These are phyloP conservation scores for Metellina segmentata DNA, from an alignment of 2,888 invertebrate species.

Conservation along the genomic window DNA sequence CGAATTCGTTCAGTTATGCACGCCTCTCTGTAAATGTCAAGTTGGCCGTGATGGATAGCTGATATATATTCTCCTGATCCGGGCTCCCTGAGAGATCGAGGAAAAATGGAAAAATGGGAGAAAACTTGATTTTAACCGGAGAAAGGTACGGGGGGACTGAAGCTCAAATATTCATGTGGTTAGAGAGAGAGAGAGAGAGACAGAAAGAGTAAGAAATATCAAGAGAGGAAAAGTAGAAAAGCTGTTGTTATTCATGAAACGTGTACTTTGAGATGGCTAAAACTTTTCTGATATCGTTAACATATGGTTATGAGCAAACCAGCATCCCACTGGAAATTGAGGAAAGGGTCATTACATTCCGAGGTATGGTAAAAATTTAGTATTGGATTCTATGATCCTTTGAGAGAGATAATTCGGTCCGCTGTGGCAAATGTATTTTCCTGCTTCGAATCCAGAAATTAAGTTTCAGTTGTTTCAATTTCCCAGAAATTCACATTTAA, in stretches of 20 bases:
- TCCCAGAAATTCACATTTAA: too few relatives aligned
- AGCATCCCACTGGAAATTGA: neutral
- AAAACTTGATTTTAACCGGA: slow-evolving; percentile 61
- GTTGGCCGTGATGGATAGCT: slow-evolving; percentile 53
- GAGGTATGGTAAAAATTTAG: neutral
- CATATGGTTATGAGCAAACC: neutral
- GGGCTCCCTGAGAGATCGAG: slow-evolving; percentile 16
- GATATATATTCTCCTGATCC: slow-evolving; percentile 66
- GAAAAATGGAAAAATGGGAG: slow-evolving; percentile 53
- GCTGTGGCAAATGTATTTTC: too few relatives aligned
- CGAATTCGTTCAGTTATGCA: slow-evolving; percentile 57
- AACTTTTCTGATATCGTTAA: neutral
- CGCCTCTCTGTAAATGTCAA: slow-evolving; percentile 58
- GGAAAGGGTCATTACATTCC: neutral
- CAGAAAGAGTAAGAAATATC: neutral
- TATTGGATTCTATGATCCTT: too few relatives aligned
- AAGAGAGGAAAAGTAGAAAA: neutral
- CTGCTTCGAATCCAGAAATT: too few relatives aligned
- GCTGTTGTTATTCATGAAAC: slow-evolving; percentile 1
- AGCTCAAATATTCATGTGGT: slow-evolving; percentile 62
- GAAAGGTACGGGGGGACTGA: slow-evolving; percentile 23
- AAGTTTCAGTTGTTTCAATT: too few relatives aligned
- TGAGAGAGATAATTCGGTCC: too few relatives aligned
- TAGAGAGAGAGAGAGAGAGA: slow-evolving; percentile 22
- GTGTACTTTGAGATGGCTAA: neutral